Evolutionary conservation across 2,113 vertebrate species (phyloP).

Genomic region (Tricholaema leucomelas): DNA sequence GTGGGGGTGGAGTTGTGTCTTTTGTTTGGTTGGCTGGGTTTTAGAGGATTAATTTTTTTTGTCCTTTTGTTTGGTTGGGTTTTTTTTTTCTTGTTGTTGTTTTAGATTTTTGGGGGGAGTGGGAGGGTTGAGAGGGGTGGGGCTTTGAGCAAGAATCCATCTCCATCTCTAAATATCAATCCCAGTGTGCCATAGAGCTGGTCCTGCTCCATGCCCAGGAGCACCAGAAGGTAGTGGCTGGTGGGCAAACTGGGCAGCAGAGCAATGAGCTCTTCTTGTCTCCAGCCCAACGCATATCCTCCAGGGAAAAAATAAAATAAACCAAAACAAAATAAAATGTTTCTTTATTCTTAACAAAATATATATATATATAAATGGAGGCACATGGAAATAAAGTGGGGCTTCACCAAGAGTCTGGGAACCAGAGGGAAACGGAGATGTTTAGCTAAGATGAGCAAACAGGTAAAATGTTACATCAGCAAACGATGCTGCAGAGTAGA

Average conservation of each 20-base stretch:
- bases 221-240: neutral
- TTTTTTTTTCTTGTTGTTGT: neutral
- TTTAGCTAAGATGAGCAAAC: neutral
- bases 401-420: neutral
- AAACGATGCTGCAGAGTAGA: neutral
- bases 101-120: too few species aligned
- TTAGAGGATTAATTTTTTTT: too few species aligned
- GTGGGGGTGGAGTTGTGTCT: too few species aligned
- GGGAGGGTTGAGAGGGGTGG: too few species aligned
- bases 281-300: neutral
- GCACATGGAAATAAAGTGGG: neutral
- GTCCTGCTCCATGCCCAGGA: neutral
- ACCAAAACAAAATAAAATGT: too few species aligned
- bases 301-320: neutral
- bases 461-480: neutral
- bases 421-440: neutral
- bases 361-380: neutral
- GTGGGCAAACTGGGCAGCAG: too few species aligned
- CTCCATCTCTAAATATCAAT: neutral
- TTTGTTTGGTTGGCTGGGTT: too few species aligned
- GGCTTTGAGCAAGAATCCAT: neutral
- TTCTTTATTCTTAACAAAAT: fast-evolving
- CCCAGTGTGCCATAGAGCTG: neutral
- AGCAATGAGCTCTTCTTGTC: neutral
- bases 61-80: too few species aligned